Evolutionary conservation across 2,797 vertebrate species (phyloP).

Genomic region (Fundulus diaphanus): DNA sequence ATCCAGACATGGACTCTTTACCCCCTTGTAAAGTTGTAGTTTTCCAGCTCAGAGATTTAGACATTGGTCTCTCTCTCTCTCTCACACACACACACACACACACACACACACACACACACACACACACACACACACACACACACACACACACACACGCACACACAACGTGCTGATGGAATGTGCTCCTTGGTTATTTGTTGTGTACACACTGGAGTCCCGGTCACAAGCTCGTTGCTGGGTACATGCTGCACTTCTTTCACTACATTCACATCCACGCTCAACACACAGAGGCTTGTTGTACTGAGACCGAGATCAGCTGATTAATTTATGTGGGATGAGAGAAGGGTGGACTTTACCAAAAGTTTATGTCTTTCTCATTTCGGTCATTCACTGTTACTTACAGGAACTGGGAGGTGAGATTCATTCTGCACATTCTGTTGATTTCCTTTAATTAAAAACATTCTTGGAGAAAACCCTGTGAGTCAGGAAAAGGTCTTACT

Average conservation of each 20-base stretch:
- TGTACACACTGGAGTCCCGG: conserved; percentile 62
- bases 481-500: neutral
- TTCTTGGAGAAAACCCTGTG: neutral
- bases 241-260: conserved; percentile 43
- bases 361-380: neutral
- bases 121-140: too few relatives aligned
- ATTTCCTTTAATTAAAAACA: neutral
- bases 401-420: conserved; percentile 10
- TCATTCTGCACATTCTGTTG: conserved; percentile 15
- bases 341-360: neutral
- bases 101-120: conserved; percentile 18
- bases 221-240: conserved; percentile 47
- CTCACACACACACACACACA: neutral
- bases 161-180: conserved; percentile 45
- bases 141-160: conserved; percentile 1
- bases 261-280: neutral
- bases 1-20: conserved; percentile 33
- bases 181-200: conserved; percentile 66
- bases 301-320: neutral
- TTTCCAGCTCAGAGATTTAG: conserved; percentile 45
- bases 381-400: neutral
- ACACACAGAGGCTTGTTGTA: neutral
- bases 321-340: neutral
- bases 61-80: conserved; percentile 18
- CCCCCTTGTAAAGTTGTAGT: conserved; percentile 20